phyloP scores from a whole-genome alignment of 2,113 vertebrate species.

The Laticauda colubrina region DNA sequence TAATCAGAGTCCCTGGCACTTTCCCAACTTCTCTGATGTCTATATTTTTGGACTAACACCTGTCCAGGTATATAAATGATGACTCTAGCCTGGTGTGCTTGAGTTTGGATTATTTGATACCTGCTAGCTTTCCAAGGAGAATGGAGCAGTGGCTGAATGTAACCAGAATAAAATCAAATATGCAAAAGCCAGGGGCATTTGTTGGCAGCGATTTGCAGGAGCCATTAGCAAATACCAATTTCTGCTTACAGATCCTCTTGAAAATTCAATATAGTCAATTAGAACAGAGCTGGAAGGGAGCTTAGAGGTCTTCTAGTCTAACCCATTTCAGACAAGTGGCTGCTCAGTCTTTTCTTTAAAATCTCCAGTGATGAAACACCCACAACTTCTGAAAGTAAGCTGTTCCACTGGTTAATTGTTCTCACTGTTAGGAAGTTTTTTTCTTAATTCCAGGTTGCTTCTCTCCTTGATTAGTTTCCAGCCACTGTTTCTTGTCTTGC shows the following conservation, averaged over 20 bases:
- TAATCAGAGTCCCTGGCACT: constrained; percentile 22
- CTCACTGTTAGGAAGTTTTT: neutral
- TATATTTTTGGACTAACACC: neutral
- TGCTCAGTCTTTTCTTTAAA: neutral
- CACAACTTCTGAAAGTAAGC: neutral
- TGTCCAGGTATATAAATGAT: constrained; percentile 24
- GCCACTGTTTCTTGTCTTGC: neutral
- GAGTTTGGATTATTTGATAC: neutral
- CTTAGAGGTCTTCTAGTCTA: neutral
- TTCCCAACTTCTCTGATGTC: neutral
- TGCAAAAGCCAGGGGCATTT: neutral
- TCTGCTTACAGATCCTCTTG: neutral
- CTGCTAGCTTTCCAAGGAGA: neutral
- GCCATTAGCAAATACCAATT: neutral
- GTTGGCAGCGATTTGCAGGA: neutral
- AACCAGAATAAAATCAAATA: neutral
- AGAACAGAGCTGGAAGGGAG: neutral
- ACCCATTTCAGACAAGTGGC: neutral
- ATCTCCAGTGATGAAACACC: neutral
- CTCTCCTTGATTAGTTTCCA: neutral
- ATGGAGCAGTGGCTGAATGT: neutral
- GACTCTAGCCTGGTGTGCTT: neutral
- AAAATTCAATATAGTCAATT: neutral
- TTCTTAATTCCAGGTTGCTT: neutral
- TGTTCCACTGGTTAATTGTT: neutral